Conservation (phyloP, 2,888 invertebrate species). For the Ichneumoninae sp. region DNA sequence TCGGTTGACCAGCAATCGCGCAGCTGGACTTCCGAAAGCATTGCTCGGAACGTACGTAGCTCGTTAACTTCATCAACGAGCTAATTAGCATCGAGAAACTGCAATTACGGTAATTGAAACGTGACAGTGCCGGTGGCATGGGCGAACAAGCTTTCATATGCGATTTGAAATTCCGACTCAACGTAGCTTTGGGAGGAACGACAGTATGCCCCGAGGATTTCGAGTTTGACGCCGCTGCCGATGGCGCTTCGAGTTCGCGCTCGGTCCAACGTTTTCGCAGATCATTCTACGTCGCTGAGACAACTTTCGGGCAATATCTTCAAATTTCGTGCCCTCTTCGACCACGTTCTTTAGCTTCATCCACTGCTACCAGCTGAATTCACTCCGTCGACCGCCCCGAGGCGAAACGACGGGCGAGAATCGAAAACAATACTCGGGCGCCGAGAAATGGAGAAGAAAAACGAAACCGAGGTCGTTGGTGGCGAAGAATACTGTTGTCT, state of each 20-base stretch:
- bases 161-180: not conserved
- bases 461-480: conserved; percentile 58
- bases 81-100: conserved; percentile 54
- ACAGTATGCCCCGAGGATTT: not conserved
- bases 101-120: conserved; percentile 31
- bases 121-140: not conserved
- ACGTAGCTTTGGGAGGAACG: conserved; percentile 9
- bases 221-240: not conserved
- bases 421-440: conserved; percentile 27
- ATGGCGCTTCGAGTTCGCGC: conserved; percentile 7
- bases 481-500: conserved; percentile 52
- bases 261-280: conserved; percentile 25
- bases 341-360: not conserved
- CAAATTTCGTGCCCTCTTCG: conserved; percentile 32
- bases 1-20: conserved; percentile 44
- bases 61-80: conserved; percentile 51
- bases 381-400: conserved; percentile 36
- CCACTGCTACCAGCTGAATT: conserved; percentile 3
- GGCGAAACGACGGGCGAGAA: conserved; percentile 37
- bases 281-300: conserved; percentile 32
- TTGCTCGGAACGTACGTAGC: conserved; percentile 33
- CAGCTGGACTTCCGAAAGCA: conserved; percentile 28
- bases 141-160: not conserved
- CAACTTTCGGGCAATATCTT: conserved; percentile 30
- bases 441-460: conserved; percentile 13